Evolutionary conservation across 1,140 invertebrate species (phyloP), one percentile per base, ranked within the genome.

Genomic region (Macrotrachela quadricornifera): DNA sequence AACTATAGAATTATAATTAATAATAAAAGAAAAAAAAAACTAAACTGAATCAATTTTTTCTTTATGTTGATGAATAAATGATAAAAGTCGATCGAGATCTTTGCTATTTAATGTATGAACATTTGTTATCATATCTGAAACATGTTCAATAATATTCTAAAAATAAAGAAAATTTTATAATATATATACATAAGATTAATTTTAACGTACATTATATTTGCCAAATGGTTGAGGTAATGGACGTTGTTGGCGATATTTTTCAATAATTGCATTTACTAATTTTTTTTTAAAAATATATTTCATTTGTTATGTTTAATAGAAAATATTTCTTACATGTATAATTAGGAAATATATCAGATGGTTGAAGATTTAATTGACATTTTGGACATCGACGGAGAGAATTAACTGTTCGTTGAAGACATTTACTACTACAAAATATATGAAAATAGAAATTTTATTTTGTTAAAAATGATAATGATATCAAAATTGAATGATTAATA

Each of bases 371-470:
- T 69, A 50, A 76, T 77, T 79, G 81, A 66, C 85, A 90, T 64
- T 86, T 84, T 10, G 87, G 86, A 72, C 88, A 94, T 41, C 80
- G 72, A 43, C 79, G 77, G 56, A 74, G 78, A n/a, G 76, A 71
- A 62, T 86, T 81, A 14, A 92, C 73, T 4, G 79, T 78, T 60
- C 78, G 78, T 46, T 74, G 74, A 49, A 92, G 85, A 66, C 87
- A 94, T 45, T 66, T 63, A 52, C 62, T 63, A 61, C 72, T 30
- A 30, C 21, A 30, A 30, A n/a, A n/a, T n/a, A n/a, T n/a, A n/a
- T n/a, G n/a, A n/a, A n/a, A n/a, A 30, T 30, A 30, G 21, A 30
- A 30, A 30, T 4, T 30, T 8, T 4, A 30, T 30, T 30, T 8
- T 8, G n/a, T n/a, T n/a, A n/a, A n/a, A n/a, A n/a, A n/a, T n/a